Base-by-base conservation (phyloP, 2,888 invertebrate genomes). In the Trissolcus brochymenae region DNA sequence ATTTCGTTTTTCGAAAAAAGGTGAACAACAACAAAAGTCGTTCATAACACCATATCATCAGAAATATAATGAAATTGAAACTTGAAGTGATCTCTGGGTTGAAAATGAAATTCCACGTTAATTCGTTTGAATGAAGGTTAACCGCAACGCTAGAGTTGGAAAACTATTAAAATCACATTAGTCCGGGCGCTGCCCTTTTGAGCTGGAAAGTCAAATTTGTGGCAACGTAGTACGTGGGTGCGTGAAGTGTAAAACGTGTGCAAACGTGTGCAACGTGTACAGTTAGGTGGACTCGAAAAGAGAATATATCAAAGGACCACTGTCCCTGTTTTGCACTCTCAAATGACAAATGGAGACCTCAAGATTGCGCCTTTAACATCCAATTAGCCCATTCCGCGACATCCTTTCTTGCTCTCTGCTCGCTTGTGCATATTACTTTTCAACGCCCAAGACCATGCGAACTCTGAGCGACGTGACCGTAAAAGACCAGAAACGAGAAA, bases 331-430 rank as follows among this genome's bases (percentile, higher is more conserved):
- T n/a, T 35, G 78, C 80, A 76, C 80, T 79, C 79, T 80, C 82
- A 81, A 86, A 87, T 87, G 87, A 86, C 86, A 87, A 87, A 87
- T 86, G 85, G 83, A 84, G 82, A 86, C 85, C 85, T 76, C 86
- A 84, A 86, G 85, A 86, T 84, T 84, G 83, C 81, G 82, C 80
- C 81, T 81, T 80, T 82, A 83, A 86, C 85, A 84, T 85, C 84
- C 86, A 87, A 85, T 85, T 85, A 86, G 83, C 82, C 78, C 78
- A 76, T 80, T 79, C 74, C 79, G 65, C 49, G 49, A 40, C 56
- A 60, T 50, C 54, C 64, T 67, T 66, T 43, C 61, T 62, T 51
- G 60, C 57, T 56, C 64, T 25, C 9, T 25, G 50, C 13, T 21
- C 68, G 56, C 29, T 49, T 16, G 46, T 19, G 19, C 19, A 51